Percentiles rank a stretch among this genome's conserved stretches.
These are phyloP conservation scores for Ceratotherium simum DNA, from an alignment of 2,113 vertebrate species.

Conservation along the genomic window DNA sequence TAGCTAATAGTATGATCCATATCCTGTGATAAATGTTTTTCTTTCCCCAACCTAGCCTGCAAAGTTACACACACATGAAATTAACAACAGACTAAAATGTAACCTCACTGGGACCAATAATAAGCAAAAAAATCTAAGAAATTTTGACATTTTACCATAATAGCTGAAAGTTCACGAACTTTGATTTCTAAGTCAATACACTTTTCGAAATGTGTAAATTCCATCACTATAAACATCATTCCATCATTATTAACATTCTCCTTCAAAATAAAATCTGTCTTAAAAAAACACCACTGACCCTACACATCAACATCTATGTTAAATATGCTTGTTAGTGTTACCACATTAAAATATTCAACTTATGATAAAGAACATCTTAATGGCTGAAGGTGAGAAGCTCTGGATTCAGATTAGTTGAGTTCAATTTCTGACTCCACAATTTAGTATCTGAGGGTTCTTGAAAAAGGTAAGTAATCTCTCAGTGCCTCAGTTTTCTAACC, in stretches of 20 bases:
- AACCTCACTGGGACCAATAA: not conserved
- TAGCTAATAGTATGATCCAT: not conserved
- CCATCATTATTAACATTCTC: constrained; percentile 34
- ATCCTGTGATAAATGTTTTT: not conserved
- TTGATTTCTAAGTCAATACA: constrained; percentile 5
- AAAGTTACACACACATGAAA: not conserved
- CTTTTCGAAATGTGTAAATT: constrained; percentile 34
- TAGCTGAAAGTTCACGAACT: not conserved
- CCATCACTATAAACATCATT: not conserved
- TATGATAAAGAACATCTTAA: constrained; percentile 23
- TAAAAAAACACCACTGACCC: not conserved
- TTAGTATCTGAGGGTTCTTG: not conserved
- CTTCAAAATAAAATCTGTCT: constrained; percentile 32
- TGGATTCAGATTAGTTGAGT: constrained; percentile 9
- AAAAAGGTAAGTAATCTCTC: not conserved
- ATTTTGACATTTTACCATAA: constrained; percentile 52
- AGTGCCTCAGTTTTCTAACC: constrained; percentile 14
- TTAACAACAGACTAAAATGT: not conserved
- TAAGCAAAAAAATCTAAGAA: not conserved
- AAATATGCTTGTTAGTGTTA: not conserved
- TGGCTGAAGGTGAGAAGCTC: not conserved
- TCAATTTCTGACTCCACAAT: constrained; percentile 1
- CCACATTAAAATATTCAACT: constrained; percentile 33
- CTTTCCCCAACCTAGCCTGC: constrained; percentile 1
- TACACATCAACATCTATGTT: not conserved